Conservation (phyloP, 2,888 invertebrate species). For the Coremacera marginata region DNA sequence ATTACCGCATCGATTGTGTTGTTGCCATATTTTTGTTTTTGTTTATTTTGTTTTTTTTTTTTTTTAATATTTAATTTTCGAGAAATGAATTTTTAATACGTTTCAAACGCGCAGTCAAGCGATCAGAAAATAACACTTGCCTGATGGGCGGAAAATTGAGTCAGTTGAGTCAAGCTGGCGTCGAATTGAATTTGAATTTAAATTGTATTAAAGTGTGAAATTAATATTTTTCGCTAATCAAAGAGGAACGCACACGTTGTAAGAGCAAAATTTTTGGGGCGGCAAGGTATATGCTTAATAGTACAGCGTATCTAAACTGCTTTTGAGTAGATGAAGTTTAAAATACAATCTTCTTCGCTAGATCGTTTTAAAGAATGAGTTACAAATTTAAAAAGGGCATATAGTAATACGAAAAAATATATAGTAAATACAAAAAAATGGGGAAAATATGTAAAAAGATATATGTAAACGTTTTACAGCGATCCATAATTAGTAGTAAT, state of each 20-base stretch:
- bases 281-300: neutral
- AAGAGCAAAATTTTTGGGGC: neutral
- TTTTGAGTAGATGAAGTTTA: neutral
- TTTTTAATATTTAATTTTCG: neutral
- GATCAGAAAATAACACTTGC: neutral
- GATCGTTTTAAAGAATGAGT: too few relatives aligned
- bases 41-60: neutral
- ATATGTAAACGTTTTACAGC: too few relatives aligned
- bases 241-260: constrained; percentile 28
- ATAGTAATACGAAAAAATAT: too few relatives aligned
- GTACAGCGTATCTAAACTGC: neutral
- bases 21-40: neutral
- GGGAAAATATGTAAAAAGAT: too few relatives aligned
- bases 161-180: neutral
- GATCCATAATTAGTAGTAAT: too few relatives aligned
- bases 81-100: constrained; percentile 17
- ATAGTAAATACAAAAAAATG: too few relatives aligned
- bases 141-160: constrained; percentile 28
- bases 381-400: too few relatives aligned
- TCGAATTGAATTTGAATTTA: constrained; percentile 25
- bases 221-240: constrained; percentile 41
- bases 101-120: neutral
- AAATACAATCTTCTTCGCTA: neutral
- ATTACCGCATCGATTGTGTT: constrained; percentile 49
- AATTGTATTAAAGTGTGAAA: constrained; percentile 41